A percentile compares a stretch with the other conserved stretches of the same genome.
Conservation (phyloP, 1,140 invertebrate genomes). For the Microplitis demolitor region DNA sequence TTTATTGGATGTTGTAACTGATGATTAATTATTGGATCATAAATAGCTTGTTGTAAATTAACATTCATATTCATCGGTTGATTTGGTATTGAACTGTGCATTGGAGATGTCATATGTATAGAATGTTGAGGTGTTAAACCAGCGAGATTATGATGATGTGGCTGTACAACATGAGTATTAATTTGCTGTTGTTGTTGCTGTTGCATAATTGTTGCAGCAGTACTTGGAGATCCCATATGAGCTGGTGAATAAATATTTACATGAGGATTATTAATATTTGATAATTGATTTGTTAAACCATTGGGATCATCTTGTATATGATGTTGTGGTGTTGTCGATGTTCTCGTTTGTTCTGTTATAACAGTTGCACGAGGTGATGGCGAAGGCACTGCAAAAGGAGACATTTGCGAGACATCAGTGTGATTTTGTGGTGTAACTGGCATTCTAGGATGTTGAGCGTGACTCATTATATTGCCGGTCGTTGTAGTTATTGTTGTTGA, state of each 20-base stretch:
- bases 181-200: constrained; percentile 50
- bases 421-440: constrained; percentile 58
- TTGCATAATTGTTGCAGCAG: constrained; percentile 31
- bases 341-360: constrained; percentile 62
- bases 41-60: constrained; percentile 48
- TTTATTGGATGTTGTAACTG: constrained; percentile 47
- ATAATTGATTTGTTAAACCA: constrained; percentile 56
- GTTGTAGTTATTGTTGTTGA: no score
- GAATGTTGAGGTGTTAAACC: constrained; percentile 21
- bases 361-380: constrained; percentile 59
- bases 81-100: constrained; percentile 49
- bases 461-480: constrained; percentile 47
- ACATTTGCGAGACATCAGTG: constrained; percentile 61
- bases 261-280: constrained; percentile 59
- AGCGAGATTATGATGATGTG: constrained; percentile 45
- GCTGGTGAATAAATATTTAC: constrained; percentile 63
- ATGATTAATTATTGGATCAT: constrained; percentile 53
- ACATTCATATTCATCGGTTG: constrained; percentile 47
- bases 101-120: constrained; percentile 26
- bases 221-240: constrained; percentile 52
- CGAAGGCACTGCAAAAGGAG: constrained; percentile 57
- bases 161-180: no score
- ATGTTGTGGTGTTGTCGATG: constrained; percentile 61
- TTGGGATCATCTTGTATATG: constrained; percentile 57
- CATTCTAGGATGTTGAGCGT: constrained; percentile 64